phyloP scores from a whole-genome alignment of 2,113 vertebrate species.

The Brachirus orientalis region DNA sequence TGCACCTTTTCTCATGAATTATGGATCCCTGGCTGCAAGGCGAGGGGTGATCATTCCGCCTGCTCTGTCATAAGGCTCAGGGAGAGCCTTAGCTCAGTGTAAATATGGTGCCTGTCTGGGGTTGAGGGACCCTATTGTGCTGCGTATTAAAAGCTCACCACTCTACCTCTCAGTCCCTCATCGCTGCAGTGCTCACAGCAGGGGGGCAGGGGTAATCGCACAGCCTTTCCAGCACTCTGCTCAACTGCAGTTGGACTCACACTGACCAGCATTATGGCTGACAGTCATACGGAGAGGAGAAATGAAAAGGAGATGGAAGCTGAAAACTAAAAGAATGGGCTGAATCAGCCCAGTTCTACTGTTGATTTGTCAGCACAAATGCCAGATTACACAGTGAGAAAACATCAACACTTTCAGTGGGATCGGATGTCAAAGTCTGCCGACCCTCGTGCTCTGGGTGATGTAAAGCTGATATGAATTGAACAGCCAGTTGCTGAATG shows the following conservation, averaged over 20 bases:
- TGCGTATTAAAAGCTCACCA: slow-evolving; percentile 79
- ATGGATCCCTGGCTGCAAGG: slow-evolving; percentile 75
- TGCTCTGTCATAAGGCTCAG: slow-evolving; percentile 73
- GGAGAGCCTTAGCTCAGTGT: slow-evolving; percentile 72
- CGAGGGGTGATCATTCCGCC: slow-evolving; percentile 70
- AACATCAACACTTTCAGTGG: slow-evolving; percentile 53
- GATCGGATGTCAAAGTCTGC: slow-evolving; percentile 60
- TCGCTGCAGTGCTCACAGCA: slow-evolving; percentile 56
- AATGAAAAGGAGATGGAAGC: slow-evolving; percentile 70
- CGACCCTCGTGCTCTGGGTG: slow-evolving; percentile 31
- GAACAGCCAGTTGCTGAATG: slow-evolving; percentile 45
- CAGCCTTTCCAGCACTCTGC: slow-evolving; percentile 70
- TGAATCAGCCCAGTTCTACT: slow-evolving; percentile 64
- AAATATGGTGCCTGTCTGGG: slow-evolving; percentile 79
- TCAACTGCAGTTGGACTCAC: slow-evolving; percentile 60
- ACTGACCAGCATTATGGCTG: slow-evolving; percentile 75
- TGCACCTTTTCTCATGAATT: slow-evolving; percentile 75
- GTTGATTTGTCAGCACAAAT: slow-evolving; percentile 72
- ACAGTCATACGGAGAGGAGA: slow-evolving; percentile 66
- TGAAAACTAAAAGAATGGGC: slow-evolving; percentile 62
- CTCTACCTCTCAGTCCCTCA: slow-evolving; percentile 71
- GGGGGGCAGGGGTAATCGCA: slow-evolving; percentile 70
- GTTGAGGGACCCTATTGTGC: slow-evolving; percentile 78
- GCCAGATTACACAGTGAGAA: slow-evolving; percentile 46
- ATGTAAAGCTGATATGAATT: slow-evolving; percentile 57